These are phyloP conservation scores for Fragum sueziense DNA, from an alignment of 2,888 invertebrate species.

Conservation along the genomic window DNA sequence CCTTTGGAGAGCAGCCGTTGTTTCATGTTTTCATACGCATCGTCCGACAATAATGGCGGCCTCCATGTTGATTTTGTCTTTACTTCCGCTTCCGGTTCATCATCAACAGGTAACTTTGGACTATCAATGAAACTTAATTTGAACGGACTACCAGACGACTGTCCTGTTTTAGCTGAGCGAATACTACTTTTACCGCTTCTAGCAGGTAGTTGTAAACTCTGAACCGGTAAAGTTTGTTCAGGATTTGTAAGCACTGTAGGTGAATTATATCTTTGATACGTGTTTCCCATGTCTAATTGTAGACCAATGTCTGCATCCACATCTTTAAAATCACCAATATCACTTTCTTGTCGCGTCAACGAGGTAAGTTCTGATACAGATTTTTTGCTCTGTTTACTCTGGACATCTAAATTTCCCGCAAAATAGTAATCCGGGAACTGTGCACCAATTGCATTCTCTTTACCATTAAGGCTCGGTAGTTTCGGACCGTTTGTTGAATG, in stretches of 20 bases:
- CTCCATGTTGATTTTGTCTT: constrained; percentile 30
- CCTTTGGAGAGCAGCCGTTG: constrained; percentile 39
- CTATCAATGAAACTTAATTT: constrained; percentile 31
- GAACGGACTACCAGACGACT: constrained; percentile 21
- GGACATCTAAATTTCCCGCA: not conserved
- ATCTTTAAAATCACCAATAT: not conserved
- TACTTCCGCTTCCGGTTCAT: not conserved
- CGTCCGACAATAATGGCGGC: constrained; percentile 27
- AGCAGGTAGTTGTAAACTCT: not conserved
- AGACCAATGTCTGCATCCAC: not conserved
- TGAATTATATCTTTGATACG: constrained; percentile 13
- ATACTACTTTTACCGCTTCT: constrained; percentile 20
- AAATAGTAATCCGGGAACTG: constrained; percentile 7
- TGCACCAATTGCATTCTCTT: not conserved
- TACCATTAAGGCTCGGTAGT: not conserved
- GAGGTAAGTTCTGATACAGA: not conserved
- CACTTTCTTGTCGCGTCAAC: not conserved
- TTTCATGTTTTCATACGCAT: constrained; percentile 28
- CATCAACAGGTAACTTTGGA: not conserved
- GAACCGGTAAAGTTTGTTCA: not conserved
- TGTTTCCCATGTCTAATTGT: constrained; percentile 8
- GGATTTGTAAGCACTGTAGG: not conserved
- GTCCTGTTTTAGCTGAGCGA: not conserved
- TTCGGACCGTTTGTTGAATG: not conserved
- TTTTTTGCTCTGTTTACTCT: constrained; percentile 2